Evolutionary conservation across 2,888 invertebrate species (phyloP).

Genomic region (Dasypolia templi): DNA sequence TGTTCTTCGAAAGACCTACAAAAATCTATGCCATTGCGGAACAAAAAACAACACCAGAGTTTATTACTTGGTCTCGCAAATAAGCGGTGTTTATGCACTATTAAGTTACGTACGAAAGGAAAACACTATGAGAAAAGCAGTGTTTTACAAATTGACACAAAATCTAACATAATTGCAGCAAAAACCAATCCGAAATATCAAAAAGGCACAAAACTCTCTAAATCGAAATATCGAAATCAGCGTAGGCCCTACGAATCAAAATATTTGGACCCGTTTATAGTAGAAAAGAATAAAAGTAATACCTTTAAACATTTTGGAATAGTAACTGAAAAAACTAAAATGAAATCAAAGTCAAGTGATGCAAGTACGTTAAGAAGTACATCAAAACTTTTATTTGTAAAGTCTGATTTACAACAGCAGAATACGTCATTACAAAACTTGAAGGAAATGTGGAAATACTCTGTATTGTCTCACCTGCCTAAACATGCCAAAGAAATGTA

Average conservation of each 20-base stretch:
- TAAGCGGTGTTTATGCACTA: conserved; percentile 16
- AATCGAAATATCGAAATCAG: conserved; percentile 3
- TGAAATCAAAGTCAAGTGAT: conserved; percentile 34
- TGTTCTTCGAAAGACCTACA: neutral
- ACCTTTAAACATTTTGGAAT: conserved; percentile 2
- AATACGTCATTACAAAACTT: conserved; percentile 18
- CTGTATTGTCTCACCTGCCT: conserved; percentile 21
- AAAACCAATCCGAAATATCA: neutral
- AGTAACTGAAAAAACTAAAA: conserved; percentile 26
- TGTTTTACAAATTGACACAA: conserved; percentile 13
- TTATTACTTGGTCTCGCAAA: conserved; percentile 16
- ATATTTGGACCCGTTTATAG: conserved; percentile 8
- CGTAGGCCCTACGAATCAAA: neutral
- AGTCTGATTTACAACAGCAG: conserved; percentile 23
- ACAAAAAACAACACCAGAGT: conserved; percentile 2
- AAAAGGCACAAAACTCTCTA: neutral
- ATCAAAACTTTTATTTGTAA: conserved; percentile 11
- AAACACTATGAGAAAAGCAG: conserved; percentile 9
- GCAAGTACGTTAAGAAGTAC: conserved; percentile 15
- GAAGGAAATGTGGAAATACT: conserved; percentile 12
- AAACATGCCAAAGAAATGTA: neutral
- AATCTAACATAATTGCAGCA: neutral
- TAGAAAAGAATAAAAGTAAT: conserved; percentile 15
- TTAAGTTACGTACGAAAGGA: conserved; percentile 21
- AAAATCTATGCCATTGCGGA: neutral